Base-by-base conservation (phyloP, 1,140 invertebrate genomes). In the Euwallacea fornicatus region DNA sequence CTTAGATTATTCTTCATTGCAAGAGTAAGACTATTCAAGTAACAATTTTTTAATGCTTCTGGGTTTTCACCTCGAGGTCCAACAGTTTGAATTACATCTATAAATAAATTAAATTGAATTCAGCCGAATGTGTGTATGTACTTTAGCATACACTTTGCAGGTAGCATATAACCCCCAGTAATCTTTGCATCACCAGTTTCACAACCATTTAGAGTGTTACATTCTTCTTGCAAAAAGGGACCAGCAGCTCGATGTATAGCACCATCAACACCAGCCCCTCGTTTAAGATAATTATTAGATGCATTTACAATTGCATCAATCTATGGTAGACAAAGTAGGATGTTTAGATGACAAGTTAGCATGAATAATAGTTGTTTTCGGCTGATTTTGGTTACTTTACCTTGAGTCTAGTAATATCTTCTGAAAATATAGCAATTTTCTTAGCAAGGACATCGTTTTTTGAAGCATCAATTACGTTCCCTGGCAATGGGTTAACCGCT, bases 221-320 rank as follows among this genome's bases (percentile, higher is more conserved):
- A 96, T 83, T 97, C 94, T 74, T 85, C 82, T 79, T 86, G 83
- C 13, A 94, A 81, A 55, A 83, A 76, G 16, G 80, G 76, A 42
- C 93, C 93, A 65, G 93, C 93, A 11, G 88, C 90, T 76, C 85
- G 81, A 78, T 95, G 93, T 79, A 97, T 96, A 8, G 92, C 91
- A 68, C 91, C 92, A 83, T 96, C 94, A 42, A 96, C 92, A 84
- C 95, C 95, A 43, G 93, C 93, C 42, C 95, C 94, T 50, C 92
- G 93, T 15, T 87, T 79, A 42, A 98, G 83, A 10, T 80, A 81
- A 7, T 85, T 87, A 83, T 98, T 97, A 1, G 95, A 95, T 59
- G 95, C 95, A 87, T 97, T 98, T 0, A 95, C 93, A 78, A 98
- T 95, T 3, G 88, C 92, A 86, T 96, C 94, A 67, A 96, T 87